A percentile compares a stretch with the other conserved stretches of the same genome.
Conservation (phyloP, 1,140 invertebrate species). For the Trachymyrmex septentrionalis region DNA sequence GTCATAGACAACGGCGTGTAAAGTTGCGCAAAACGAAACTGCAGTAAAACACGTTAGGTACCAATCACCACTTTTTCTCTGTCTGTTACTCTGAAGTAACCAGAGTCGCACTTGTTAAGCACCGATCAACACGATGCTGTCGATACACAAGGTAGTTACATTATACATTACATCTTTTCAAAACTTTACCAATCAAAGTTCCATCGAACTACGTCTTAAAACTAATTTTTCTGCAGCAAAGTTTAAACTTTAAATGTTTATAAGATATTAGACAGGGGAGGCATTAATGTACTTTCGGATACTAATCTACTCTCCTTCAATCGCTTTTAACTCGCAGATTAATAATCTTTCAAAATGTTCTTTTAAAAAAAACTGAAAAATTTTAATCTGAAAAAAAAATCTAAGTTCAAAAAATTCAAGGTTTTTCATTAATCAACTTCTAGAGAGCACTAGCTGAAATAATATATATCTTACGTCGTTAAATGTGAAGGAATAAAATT, state of each 20-base stretch:
- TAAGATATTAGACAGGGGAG: too few species aligned
- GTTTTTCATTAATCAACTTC: neutral
- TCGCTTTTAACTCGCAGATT: neutral
- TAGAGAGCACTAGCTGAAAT: neutral
- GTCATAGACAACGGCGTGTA: slow-evolving; percentile 38
- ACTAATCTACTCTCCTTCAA: neutral
- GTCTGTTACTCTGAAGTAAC: slow-evolving; percentile 31
- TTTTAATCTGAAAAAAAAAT: neutral
- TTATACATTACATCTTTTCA: neutral
- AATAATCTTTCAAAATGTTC: neutral
- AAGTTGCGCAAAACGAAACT: slow-evolving; percentile 31
- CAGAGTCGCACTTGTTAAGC: slow-evolving; percentile 26
- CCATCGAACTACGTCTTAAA: neutral
- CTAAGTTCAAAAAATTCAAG: neutral
- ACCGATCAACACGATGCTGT: slow-evolving; percentile 31
- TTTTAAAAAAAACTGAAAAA: neutral
- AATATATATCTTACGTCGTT: slow-evolving; percentile 10
- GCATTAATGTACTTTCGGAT: too few species aligned
- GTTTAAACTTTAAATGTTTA: neutral
- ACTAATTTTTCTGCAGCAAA: neutral
- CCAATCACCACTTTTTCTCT: slow-evolving; percentile 11
- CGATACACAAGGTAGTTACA: slow-evolving; percentile 17
- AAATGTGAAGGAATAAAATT: too few species aligned
- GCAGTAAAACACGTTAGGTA: slow-evolving; percentile 21
- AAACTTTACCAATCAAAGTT: slow-evolving; percentile 16